Evolutionary conservation across 1,140 invertebrate genomes (phyloP).

Genomic region (Zelostemma sp.): DNA sequence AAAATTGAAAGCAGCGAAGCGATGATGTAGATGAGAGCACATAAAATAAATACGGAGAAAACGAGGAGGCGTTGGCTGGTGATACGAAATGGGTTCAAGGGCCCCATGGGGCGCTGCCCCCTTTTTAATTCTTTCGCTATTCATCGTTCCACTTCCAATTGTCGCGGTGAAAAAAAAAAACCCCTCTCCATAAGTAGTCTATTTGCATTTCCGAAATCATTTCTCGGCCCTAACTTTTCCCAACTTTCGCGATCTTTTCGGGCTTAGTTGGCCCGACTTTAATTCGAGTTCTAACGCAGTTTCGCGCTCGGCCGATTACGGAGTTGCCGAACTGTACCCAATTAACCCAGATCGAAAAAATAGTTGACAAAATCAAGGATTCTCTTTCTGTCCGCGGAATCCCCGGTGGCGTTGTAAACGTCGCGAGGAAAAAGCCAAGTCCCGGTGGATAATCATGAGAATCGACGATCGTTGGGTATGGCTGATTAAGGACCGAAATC

Average conservation of each 20-base stretch:
- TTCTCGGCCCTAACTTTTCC: constrained; percentile 15
- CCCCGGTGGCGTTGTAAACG: background rate
- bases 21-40: constrained; percentile 25
- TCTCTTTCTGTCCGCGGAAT: background rate
- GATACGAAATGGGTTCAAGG: constrained; percentile 64
- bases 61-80: constrained; percentile 35
- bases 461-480: constrained; percentile 9
- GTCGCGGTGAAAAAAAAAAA: background rate
- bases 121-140: constrained; percentile 68
- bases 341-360: background rate
- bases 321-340: background rate
- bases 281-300: constrained; percentile 54
- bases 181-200: background rate
- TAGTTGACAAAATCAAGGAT: background rate
- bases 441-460: background rate
- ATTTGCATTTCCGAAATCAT: background rate
- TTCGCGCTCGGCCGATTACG: constrained; percentile 26
- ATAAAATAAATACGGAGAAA: background rate
- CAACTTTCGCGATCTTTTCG: constrained; percentile 16
- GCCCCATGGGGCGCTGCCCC: constrained; percentile 64
- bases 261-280: constrained; percentile 37
- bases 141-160: constrained; percentile 58
- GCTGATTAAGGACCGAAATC: constrained; percentile 22
- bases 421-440: background rate
- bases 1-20: constrained; percentile 17